phyloP scores from a whole-genome alignment of 2,113 vertebrate genomes.

The Aviceda subcristata region DNA sequence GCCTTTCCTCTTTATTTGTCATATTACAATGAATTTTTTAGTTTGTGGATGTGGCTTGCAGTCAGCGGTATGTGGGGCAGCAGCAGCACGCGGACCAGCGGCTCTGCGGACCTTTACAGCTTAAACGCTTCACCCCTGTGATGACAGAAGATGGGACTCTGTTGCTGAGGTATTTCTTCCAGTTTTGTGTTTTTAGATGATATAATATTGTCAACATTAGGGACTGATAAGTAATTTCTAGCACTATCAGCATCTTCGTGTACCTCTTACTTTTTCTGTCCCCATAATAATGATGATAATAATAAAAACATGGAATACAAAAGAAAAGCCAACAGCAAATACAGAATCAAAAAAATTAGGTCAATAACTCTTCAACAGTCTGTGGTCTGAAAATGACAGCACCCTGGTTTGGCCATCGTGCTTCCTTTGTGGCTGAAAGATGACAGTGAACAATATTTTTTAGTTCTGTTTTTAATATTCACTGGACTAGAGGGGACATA shows the following conservation, averaged over 20 bases:
- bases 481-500: not conserved
- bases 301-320: not conserved
- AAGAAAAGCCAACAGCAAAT: not conserved
- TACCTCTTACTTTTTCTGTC: not conserved
- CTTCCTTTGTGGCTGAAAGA: not conserved
- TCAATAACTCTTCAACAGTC: not conserved
- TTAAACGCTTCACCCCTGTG: not conserved
- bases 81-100: not conserved
- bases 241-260: not conserved
- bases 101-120: not conserved
- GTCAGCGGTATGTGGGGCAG: not conserved
- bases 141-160: not conserved
- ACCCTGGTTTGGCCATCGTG: not conserved
- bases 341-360: not conserved
- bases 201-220: not conserved
- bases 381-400: not conserved
- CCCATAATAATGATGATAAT: not conserved
- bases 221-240: not conserved
- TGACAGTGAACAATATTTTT: not conserved
- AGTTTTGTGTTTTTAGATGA: not conserved
- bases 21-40: not conserved
- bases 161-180: not conserved
- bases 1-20: not conserved
- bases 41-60: not conserved
- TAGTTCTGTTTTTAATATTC: not conserved